phyloP scores from a whole-genome alignment of 2,797 vertebrate genomes.

The Epinephelus coioides region DNA sequence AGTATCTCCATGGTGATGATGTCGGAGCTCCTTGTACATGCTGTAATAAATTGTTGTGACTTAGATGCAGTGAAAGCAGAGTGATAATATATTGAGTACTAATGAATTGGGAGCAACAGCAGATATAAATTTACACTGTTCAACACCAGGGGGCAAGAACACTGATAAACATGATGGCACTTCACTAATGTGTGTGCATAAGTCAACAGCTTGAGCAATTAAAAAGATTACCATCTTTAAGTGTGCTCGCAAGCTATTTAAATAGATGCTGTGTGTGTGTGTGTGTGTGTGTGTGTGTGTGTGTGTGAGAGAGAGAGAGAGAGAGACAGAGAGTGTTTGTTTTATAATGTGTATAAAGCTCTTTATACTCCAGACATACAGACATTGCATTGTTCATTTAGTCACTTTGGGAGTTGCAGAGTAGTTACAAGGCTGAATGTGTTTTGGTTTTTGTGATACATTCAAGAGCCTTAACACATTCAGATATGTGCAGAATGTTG shows the following conservation, averaged over 20 bases:
- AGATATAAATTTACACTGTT: constrained; percentile 37
- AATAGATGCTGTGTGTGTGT: constrained; percentile 9
- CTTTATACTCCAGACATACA: constrained; percentile 13
- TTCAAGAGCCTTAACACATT: not conserved
- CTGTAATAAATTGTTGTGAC: not conserved
- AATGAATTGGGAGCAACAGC: constrained; percentile 53
- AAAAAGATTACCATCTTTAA: constrained; percentile 68
- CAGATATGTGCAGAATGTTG: not conserved
- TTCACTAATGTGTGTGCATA: constrained; percentile 55
- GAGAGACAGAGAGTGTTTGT: constrained; percentile 15
- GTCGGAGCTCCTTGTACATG: not conserved
- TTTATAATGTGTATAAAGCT: constrained; percentile 13
- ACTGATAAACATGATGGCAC: constrained; percentile 44
- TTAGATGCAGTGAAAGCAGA: constrained; percentile 4
- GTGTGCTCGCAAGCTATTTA: constrained; percentile 48
- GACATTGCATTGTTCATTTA: constrained; percentile 3
- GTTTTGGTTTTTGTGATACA: not conserved
- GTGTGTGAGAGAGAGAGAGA: not conserved
- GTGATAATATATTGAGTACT: constrained; percentile 35
- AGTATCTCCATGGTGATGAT: not conserved
- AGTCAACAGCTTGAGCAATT: constrained; percentile 66
- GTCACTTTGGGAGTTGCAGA: not conserved
- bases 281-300: constrained; percentile 16
- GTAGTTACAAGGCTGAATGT: not conserved
- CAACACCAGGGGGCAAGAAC: constrained; percentile 37